Percentiles rank a stretch among this genome's conserved stretches.
Conservation (phyloP, 2,797 vertebrate genomes). For the Salmo trutta region DNA sequence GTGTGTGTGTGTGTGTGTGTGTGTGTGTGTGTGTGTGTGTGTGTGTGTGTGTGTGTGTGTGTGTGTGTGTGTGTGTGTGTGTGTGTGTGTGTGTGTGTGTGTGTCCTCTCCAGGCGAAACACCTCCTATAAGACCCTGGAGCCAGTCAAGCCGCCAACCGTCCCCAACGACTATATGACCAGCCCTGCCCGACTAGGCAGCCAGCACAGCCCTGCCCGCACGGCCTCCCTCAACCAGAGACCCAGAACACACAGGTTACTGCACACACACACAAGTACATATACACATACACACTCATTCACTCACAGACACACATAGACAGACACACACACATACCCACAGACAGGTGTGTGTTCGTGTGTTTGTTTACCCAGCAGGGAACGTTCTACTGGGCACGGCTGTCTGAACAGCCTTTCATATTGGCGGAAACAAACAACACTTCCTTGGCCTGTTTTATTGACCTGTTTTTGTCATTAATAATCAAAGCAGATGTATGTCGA, state of each 20-base stretch:
- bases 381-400: no score
- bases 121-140: constrained; percentile 98
- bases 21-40: neutral
- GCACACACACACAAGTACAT: no score
- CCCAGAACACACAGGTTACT: constrained; percentile 96
- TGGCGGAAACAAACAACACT: no score
- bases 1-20: neutral
- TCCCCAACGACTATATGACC: constrained; percentile 99
- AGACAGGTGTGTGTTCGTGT: neutral
- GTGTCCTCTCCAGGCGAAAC: constrained; percentile 80
- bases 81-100: neutral
- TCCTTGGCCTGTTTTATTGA: no score
- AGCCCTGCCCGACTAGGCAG: constrained; percentile 93
- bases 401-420: no score
- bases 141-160: constrained; percentile 95
- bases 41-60: neutral
- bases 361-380: neutral
- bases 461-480: no score
- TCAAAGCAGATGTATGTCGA: no score
- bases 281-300: no score
- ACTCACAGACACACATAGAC: no score
- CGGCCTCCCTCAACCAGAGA: constrained; percentile 97
- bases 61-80: no score
- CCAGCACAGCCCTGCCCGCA: constrained; percentile 96
- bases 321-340: no score